phyloP scores from a whole-genome alignment of 1,140 invertebrate species.

The Planococcus citri region DNA sequence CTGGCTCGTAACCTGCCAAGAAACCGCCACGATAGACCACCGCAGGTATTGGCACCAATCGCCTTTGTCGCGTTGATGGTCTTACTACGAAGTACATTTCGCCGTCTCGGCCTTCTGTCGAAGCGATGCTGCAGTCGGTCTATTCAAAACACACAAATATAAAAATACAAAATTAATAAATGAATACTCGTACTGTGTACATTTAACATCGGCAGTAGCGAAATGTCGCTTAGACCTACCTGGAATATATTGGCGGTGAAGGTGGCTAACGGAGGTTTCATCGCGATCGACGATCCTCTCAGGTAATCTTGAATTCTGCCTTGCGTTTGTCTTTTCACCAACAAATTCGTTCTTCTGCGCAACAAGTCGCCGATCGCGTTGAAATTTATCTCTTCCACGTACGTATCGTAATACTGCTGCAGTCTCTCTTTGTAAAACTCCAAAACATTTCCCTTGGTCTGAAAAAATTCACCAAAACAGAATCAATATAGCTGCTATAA shows the following conservation, averaged over 20 bases:
- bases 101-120: conserved; percentile 57
- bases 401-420: conserved; percentile 69
- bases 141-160: conserved; percentile 36
- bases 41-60: conserved; percentile 65
- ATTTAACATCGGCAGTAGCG: no score
- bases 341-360: conserved; percentile 57
- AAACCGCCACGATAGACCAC: conserved; percentile 61
- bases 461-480: conserved; percentile 21
- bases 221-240: conserved; percentile 34
- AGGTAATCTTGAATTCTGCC: conserved; percentile 62
- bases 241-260: conserved; percentile 66
- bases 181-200: no score
- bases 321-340: conserved; percentile 62
- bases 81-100: conserved; percentile 73
- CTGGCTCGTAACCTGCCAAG: conserved; percentile 65
- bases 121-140: conserved; percentile 57
- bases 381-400: conserved; percentile 70
- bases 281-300: conserved; percentile 50
- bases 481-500: no score
- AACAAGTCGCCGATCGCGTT: conserved; percentile 62
- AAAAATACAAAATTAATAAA: not conserved
- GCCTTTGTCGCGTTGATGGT: conserved; percentile 58
- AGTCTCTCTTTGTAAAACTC: conserved; percentile 75
- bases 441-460: conserved; percentile 56
- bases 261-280: conserved; percentile 59